Evolutionary conservation across 2,113 vertebrate species (phyloP).

Genomic region (Nannospalax galili): DNA sequence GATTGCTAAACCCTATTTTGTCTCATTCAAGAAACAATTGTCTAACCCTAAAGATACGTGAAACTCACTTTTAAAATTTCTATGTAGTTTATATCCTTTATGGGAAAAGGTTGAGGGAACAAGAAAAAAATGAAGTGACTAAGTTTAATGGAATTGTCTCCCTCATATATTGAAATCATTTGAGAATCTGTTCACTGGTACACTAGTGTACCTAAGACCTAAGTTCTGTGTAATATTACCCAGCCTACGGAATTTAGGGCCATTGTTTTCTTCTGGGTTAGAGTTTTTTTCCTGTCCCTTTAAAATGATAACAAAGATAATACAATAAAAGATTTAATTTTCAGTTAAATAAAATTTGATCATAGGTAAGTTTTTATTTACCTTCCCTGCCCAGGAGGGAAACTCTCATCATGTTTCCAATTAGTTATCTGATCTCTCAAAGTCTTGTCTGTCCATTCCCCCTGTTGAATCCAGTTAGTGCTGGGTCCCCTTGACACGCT

Average conservation of each 20-base stretch:
- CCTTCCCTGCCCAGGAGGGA: conserved; percentile 59
- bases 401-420: conserved; percentile 61
- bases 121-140: conserved; percentile 19
- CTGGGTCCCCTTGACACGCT: conserved; percentile 64
- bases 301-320: conserved; percentile 58
- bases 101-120: background rate
- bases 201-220: background rate
- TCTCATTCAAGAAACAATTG: conserved; percentile 27
- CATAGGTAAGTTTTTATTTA: conserved; percentile 68
- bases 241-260: conserved; percentile 11
- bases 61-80: conserved; percentile 9
- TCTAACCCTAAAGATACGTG: conserved; percentile 22
- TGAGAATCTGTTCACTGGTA: conserved; percentile 18
- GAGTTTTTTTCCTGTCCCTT: background rate
- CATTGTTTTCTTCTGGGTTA: conserved; percentile 39
- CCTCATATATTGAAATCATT: background rate
- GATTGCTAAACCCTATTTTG: background rate
- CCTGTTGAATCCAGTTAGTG: conserved; percentile 52
- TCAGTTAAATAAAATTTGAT: conserved; percentile 65
- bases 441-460: conserved; percentile 48
- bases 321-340: conserved; percentile 62
- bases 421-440: conserved; percentile 76
- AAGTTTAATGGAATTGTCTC: conserved; percentile 41
- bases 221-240: background rate
- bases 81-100: conserved; percentile 40